A percentile compares a stretch with the other conserved stretches of the same genome.
Evolutionary conservation across 2,888 invertebrate species (phyloP).

Genomic region (Andrena chrysosceles): DNA sequence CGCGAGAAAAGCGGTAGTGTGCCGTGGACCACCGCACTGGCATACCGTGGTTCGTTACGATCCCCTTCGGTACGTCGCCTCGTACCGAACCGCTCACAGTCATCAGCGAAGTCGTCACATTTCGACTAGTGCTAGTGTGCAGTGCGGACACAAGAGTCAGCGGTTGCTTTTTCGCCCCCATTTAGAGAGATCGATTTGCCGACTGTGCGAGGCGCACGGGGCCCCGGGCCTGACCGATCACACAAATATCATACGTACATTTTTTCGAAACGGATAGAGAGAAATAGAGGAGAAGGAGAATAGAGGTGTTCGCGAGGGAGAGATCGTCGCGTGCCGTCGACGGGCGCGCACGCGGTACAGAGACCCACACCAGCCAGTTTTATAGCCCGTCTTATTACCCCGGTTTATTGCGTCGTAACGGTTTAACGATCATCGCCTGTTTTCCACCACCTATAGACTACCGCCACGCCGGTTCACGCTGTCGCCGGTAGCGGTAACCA

Average conservation of each 20-base stretch:
- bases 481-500: slow-evolving; percentile 72
- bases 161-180: slow-evolving; percentile 49
- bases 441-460: slow-evolving; percentile 63
- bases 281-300: slow-evolving; percentile 33
- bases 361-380: slow-evolving; percentile 76
- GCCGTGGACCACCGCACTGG: slow-evolving; percentile 88
- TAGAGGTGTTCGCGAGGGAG: slow-evolving; percentile 63
- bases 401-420: slow-evolving; percentile 84
- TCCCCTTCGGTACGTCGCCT: slow-evolving; percentile 79
- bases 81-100: slow-evolving; percentile 70
- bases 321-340: slow-evolving; percentile 81
- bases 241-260: slow-evolving; percentile 37
- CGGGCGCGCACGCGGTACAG: slow-evolving; percentile 77
- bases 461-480: slow-evolving; percentile 64
- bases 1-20: slow-evolving; percentile 89
- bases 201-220: slow-evolving; percentile 34
- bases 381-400: slow-evolving; percentile 82
- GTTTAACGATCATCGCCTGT: slow-evolving; percentile 82
- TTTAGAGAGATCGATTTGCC: slow-evolving; percentile 38
- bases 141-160: slow-evolving; percentile 77
- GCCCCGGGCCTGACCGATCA: slow-evolving; percentile 43
- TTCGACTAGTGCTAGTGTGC: slow-evolving; percentile 83
- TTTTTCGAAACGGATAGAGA: slow-evolving; percentile 38
- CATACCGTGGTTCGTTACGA: slow-evolving; percentile 85
- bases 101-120: slow-evolving; percentile 77